Conservation (phyloP, 2,888 invertebrate genomes). For the Lepidocyrtinus sp. region DNA sequence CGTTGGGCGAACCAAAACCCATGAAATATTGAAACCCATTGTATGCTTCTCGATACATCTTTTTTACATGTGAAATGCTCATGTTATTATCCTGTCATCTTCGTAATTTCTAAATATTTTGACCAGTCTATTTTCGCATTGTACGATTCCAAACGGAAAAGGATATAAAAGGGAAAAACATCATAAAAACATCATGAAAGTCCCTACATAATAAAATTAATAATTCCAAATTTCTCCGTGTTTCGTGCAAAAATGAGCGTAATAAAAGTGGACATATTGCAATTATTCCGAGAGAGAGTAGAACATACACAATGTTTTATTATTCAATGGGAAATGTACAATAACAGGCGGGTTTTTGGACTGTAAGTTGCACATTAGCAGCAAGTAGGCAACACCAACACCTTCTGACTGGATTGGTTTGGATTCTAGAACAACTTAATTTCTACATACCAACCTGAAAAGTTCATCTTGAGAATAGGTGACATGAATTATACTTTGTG, state of each 20-base stretch:
- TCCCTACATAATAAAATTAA: slow-evolving; percentile 50
- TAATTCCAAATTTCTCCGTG: slow-evolving; percentile 41
- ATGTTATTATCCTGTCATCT: neutral
- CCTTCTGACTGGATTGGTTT: no score
- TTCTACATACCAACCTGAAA: no score
- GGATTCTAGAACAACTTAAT: no score
- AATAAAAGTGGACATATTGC: neutral
- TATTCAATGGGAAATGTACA: neutral
- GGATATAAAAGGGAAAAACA: slow-evolving; percentile 51
- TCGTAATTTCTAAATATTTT: no score
- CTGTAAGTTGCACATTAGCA: neutral
- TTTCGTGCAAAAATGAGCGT: neutral
- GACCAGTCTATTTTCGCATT: no score
- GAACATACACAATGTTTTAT: neutral
- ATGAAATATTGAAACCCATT: neutral
- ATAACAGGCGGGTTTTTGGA: neutral
- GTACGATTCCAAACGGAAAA: slow-evolving; percentile 48
- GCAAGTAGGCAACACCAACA: neutral
- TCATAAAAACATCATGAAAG: slow-evolving; percentile 51
- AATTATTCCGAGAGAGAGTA: neutral
- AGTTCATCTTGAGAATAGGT: no score
- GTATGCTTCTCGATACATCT: neutral
- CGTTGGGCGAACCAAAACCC: neutral
- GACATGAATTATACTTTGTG: no score
- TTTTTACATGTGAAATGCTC: neutral